A percentile compares a stretch with the other conserved stretches of the same genome.
Evolutionary conservation across 53 echinoderm and acorn worm species (phyloP).

Genomic region (Actinopyga echinites): DNA sequence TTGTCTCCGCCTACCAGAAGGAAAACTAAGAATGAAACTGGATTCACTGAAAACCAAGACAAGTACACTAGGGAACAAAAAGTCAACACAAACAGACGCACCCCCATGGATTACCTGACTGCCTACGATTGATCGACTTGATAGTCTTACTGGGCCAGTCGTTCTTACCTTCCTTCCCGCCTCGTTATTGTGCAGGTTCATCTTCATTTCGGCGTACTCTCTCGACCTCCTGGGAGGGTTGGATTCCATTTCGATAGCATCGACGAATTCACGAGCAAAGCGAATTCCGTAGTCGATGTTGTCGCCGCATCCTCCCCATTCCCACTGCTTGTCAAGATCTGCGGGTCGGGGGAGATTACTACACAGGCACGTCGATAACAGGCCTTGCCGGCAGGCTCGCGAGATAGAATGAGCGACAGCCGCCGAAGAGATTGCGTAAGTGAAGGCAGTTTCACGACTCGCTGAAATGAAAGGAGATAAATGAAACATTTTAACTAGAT

Average conservation of each 20-base stretch:
- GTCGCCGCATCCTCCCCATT: constrained; percentile 99
- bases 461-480: constrained; percentile 58
- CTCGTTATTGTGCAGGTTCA: constrained; percentile 97
- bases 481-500: not conserved
- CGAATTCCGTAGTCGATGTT: constrained; percentile 97
- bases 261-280: constrained; percentile 95
- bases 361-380: constrained; percentile 89
- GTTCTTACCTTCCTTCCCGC: constrained; percentile 92
- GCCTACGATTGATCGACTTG: not conserved
- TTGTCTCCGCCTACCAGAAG: too few relatives aligned
- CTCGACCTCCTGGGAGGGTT: constrained; percentile 68
- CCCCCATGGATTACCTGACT: too few relatives aligned
- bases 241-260: constrained; percentile 82
- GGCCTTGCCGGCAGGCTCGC: constrained; percentile 85
- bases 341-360: constrained; percentile 74
- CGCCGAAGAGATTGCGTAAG: constrained; percentile 94
- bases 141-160: too few relatives aligned
- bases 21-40: too few relatives aligned
- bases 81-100: too few relatives aligned
- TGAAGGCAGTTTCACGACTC: constrained; percentile 96
- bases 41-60: too few relatives aligned
- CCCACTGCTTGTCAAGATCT: constrained; percentile 86
- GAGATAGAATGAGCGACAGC: constrained; percentile 94
- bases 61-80: too few relatives aligned
- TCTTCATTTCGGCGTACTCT: constrained; percentile 72